phyloP scores from a whole-genome alignment of 1,140 invertebrate species.

The Cardiocondyla obscurior region DNA sequence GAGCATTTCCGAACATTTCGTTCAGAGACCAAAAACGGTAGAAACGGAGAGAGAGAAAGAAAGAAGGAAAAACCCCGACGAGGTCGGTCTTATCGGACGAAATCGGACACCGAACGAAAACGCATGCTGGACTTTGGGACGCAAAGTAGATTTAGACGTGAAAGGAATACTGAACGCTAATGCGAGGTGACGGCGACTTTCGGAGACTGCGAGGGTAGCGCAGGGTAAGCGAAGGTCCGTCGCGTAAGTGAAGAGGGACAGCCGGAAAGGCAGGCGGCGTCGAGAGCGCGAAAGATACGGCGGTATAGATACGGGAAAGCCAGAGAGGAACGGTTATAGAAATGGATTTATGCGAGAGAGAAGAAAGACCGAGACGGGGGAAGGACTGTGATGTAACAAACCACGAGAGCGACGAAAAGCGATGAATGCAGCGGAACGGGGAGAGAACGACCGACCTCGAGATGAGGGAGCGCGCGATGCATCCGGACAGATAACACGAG shows the following conservation, averaged over 20 bases:
- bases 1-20: background rate
- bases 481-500: background rate
- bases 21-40: background rate
- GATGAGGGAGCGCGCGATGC: background rate
- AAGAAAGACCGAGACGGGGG: background rate
- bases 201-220: background rate
- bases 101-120: background rate
- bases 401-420: background rate
- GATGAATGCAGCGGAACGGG: background rate
- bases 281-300: background rate
- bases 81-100: background rate
- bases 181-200: background rate
- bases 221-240: background rate
- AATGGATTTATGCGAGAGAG: background rate
- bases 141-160: background rate
- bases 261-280: background rate
- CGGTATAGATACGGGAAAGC: background rate
- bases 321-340: background rate
- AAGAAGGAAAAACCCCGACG: too few relatives aligned
- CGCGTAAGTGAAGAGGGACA: background rate
- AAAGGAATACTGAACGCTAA: background rate
- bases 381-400: conserved; percentile 3
- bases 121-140: background rate
- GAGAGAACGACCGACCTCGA: background rate
- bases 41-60: background rate